Conservation (phyloP, 2,797 vertebrate genomes). For the Darevskia nairensis region DNA sequence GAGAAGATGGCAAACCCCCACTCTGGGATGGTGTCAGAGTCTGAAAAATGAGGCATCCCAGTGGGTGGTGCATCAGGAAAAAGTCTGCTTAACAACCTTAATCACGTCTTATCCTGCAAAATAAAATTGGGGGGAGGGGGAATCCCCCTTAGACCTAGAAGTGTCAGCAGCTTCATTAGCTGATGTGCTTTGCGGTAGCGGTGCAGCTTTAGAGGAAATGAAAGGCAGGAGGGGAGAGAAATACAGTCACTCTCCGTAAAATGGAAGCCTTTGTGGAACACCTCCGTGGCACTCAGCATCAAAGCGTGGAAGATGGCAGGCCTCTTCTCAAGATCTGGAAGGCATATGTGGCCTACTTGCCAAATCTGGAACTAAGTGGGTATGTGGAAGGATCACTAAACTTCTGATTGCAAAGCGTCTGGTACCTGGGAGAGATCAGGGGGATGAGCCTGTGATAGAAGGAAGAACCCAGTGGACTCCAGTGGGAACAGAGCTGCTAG, state of each 20-base stretch:
- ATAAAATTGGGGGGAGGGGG: background rate
- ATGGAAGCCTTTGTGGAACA: conserved; percentile 8
- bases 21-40: too few relatives aligned
- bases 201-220: background rate
- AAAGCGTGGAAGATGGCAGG: conserved; percentile 27
- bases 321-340: conserved; percentile 50
- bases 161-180: conserved; percentile 9
- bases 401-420: background rate
- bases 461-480: too few relatives aligned
- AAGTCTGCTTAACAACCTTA: accelerated
- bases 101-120: background rate
- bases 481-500: too few relatives aligned
- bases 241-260: background rate
- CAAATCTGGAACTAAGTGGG: conserved; percentile 17
- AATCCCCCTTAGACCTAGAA: background rate
- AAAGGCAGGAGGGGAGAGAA: too few relatives aligned
- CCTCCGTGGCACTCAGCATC: conserved; percentile 47
- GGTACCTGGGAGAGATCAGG: background rate
- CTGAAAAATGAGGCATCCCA: accelerated
- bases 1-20: background rate
- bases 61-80: too few relatives aligned
- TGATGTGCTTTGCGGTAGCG: conserved; percentile 15
- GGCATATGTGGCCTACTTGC: conserved; percentile 40
- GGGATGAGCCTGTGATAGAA: too few relatives aligned
- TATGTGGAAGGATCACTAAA: background rate